Base-by-base conservation (phyloP, 2,888 invertebrate species). In the Polydesmus complanatus region DNA sequence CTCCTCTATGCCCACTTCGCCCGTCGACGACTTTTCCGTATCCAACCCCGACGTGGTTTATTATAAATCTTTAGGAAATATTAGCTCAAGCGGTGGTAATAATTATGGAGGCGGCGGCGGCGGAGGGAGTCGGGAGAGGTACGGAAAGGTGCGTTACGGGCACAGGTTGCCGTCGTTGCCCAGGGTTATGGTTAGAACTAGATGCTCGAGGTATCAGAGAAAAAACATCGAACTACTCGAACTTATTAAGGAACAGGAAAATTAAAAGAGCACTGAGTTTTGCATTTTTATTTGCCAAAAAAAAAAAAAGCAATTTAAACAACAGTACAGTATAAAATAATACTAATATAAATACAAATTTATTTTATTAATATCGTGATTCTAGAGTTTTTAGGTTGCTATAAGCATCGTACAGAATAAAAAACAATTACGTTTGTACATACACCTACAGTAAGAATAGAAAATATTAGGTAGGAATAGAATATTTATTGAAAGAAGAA, bases 101-200 rank as follows among this genome's bases (percentile, higher is more conserved):
- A 51, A 22, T 51, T 11, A 18, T 18, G 48, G 48, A 14, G 48
- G 48, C 55, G 26, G 21, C 19, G 26, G 11, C 55, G 25, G 21
- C 11, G 55, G 11, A 11, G 22, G 22, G 48, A n/a, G 5, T 23
- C 55, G 55, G 19, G n/a, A 26, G 2, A 60, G 55, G 22, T n/a
- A 51, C 8, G 19, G 51, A 27, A 26, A 58, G 27, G 27, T 51
- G 51, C 14, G 49, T 52, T 27, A 51, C 27, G 53, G 58, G 51
- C 26, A 26, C 52, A 18, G 52, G 47, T 48, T 56, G 25, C 62
- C 62, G n/a, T 62, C 62, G 18, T 54, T 63, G 51, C 63, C 63
- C 8, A 61, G 53, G 52, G 63, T 58, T 18, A 58, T 54, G 23
- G 56, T 63, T 27, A 53, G 63, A 22, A 61, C 63, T 19, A 52